These are phyloP conservation scores for Spondyliosoma cantharus DNA, from an alignment of 2,797 vertebrate genomes.

Conservation along the genomic window DNA sequence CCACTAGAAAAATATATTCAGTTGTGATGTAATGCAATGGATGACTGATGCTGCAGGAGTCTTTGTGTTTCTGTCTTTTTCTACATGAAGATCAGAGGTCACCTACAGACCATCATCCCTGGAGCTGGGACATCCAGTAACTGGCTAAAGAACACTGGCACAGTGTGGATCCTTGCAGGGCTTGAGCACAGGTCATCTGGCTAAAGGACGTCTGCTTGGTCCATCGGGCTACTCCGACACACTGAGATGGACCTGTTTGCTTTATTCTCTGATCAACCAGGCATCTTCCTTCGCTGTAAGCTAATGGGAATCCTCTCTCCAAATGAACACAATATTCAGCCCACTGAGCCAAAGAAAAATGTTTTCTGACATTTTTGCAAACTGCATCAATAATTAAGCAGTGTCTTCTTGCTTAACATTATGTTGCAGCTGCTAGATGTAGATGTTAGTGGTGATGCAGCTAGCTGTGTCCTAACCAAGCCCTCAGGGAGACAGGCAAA, in stretches of 20 bases:
- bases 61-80: neutral
- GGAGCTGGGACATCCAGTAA: neutral
- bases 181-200: no score
- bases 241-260: neutral
- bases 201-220: neutral
- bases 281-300: neutral
- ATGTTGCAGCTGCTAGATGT: conserved; percentile 20
- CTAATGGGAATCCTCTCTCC: neutral
- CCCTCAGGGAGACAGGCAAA: conserved; percentile 20
- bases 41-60: neutral
- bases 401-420: conserved; percentile 18
- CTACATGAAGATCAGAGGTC: conserved; percentile 11
- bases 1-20: neutral
- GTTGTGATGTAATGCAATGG: neutral
- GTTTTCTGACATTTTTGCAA: conserved; percentile 33
- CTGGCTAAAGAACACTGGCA: conserved; percentile 1
- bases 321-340: neutral
- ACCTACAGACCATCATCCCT: neutral
- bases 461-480: conserved; percentile 4
- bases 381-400: conserved; percentile 46
- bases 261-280: neutral
- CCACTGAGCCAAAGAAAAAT: neutral
- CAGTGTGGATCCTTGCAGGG: neutral
- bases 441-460: neutral
- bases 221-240: neutral